Conservation (phyloP, 1,140 invertebrate species). For the Tachypleus tridentatus region DNA sequence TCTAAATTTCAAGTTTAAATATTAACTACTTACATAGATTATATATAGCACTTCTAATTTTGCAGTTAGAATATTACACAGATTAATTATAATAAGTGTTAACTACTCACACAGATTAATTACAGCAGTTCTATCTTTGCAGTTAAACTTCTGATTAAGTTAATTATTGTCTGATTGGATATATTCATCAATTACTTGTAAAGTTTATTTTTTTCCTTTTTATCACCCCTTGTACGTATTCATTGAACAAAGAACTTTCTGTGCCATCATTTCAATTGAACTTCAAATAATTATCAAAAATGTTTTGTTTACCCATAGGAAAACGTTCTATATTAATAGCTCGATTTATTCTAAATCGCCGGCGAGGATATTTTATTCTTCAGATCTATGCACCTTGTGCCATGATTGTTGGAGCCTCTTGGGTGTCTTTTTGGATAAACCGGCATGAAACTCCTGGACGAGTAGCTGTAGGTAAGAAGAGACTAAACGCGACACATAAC, state of each 20-base stretch:
- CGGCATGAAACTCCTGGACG: slow-evolving; percentile 46
- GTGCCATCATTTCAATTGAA: not conserved
- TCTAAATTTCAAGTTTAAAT: too few species aligned
- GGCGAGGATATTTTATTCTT: slow-evolving; percentile 39
- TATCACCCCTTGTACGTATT: too few species aligned
- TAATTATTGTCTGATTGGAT: too few species aligned
- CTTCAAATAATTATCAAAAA: slow-evolving; percentile 7
- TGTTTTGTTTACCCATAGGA: slow-evolving; percentile 21
- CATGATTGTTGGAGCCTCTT: slow-evolving; percentile 48
- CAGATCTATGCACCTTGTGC: slow-evolving; percentile 41
- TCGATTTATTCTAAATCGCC: slow-evolving; percentile 35
- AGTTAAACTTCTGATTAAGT: too few species aligned
- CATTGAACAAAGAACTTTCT: too few species aligned
- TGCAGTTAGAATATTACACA: too few species aligned
- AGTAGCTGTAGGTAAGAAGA: slow-evolving; percentile 42
- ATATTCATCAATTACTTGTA: not conserved
- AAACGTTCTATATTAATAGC: slow-evolving; percentile 31
- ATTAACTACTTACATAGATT: too few species aligned
- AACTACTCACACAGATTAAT: too few species aligned
- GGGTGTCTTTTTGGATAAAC: slow-evolving; percentile 54
- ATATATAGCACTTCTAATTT: too few species aligned
- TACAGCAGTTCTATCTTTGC: too few species aligned
- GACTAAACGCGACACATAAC: too few species aligned
- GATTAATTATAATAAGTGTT: too few species aligned
- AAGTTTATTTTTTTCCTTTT: not conserved